phyloP scores from a whole-genome alignment of 2,797 vertebrate genomes.

The Lepidocolaptes lacrymiger region DNA sequence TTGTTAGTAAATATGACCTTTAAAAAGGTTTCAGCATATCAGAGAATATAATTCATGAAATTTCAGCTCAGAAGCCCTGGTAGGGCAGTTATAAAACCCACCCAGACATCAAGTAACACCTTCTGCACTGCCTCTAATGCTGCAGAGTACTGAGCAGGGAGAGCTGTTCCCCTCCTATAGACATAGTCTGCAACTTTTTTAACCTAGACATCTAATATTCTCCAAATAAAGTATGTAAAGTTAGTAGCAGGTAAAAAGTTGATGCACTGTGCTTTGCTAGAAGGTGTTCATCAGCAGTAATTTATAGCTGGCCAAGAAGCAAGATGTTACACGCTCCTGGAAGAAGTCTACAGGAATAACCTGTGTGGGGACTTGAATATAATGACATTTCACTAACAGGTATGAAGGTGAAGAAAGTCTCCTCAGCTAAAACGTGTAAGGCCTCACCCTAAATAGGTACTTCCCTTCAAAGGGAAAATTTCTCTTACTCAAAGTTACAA shows the following conservation, averaged over 20 bases:
- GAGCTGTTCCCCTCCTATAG: not conserved
- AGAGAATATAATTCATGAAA: not conserved
- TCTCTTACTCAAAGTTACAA: not conserved
- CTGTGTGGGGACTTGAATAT: accelerated
- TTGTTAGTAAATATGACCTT: not conserved
- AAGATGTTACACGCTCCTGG: not conserved
- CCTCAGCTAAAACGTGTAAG: not conserved
- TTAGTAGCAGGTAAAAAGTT: not conserved
- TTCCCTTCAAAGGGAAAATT: not conserved
- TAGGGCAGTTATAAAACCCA: not conserved
- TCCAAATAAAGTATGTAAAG: not conserved
- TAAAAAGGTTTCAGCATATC: not conserved
- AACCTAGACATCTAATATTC: not conserved
- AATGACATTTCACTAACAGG: not conserved
- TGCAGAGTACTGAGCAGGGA: not conserved
- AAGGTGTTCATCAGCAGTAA: not conserved
- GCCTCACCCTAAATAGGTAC: not conserved
- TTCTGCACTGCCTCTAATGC: not conserved
- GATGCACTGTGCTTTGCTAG: not conserved
- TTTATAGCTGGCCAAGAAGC: not conserved
- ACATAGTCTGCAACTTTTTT: not conserved
- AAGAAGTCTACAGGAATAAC: not conserved
- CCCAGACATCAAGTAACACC: not conserved
- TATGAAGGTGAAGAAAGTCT: not conserved
- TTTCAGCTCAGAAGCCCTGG: not conserved